These are phyloP conservation scores for Arizona elegans DNA, from an alignment of 2,113 vertebrate species.

Conservation along the genomic window DNA sequence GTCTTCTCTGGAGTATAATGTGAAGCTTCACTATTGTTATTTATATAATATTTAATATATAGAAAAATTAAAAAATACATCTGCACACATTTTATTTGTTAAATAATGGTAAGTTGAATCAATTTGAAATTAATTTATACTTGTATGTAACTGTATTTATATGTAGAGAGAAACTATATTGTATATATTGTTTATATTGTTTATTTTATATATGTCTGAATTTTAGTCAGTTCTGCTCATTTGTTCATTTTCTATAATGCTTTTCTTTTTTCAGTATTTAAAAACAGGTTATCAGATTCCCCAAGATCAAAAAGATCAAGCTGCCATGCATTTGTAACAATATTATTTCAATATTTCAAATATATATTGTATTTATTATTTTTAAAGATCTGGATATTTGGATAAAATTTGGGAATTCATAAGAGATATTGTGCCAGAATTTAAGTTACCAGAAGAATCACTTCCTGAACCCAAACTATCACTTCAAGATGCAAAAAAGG, in stretches of 20 bases:
- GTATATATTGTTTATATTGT: not conserved
- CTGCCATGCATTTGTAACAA: not conserved
- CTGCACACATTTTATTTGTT: not conserved
- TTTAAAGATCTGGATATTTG: slow-evolving; percentile 67
- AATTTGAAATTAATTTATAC: not conserved
- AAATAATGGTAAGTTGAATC: not conserved
- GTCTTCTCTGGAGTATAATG: not conserved
- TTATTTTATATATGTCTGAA: not conserved
- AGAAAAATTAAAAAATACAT: not conserved
- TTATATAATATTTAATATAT: not conserved
- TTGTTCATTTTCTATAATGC: not conserved
- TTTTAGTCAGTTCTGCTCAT: not conserved
- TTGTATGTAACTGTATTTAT: not conserved
- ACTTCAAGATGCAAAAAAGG: slow-evolving; percentile 53
- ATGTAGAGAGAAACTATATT: not conserved
- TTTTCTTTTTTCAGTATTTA: not conserved
- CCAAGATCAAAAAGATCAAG: not conserved
- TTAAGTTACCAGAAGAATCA: slow-evolving; percentile 65
- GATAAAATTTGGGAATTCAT: slow-evolving; percentile 82
- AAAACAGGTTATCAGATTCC: not conserved
- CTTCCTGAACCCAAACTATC: slow-evolving; percentile 51
- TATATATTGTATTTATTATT: slow-evolving; percentile 18
- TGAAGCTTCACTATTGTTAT: not conserved
- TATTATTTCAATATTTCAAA: not conserved
- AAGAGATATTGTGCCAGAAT: slow-evolving; percentile 76